Conservation (phyloP, 2,113 vertebrate genomes). For the Menidia beryllina region DNA sequence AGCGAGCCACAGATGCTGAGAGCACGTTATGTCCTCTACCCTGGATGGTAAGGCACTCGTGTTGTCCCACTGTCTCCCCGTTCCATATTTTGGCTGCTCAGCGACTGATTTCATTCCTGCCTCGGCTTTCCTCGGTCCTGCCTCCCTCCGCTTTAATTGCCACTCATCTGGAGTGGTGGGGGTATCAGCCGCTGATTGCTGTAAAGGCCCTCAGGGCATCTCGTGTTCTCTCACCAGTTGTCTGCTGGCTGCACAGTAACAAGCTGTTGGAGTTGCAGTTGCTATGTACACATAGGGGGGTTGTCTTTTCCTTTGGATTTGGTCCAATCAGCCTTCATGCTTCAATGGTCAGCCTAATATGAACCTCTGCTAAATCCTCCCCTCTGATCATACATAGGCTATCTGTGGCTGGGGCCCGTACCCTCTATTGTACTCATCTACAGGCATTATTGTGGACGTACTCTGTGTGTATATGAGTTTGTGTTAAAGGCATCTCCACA, state of each 20-base stretch:
- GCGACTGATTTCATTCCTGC: constrained; percentile 35
- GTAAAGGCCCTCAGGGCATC: constrained; percentile 66
- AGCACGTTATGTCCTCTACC: constrained; percentile 92
- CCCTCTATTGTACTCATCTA: constrained; percentile 36
- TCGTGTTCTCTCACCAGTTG: constrained; percentile 69
- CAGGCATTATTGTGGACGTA: constrained; percentile 10
- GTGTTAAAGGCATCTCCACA: neutral
- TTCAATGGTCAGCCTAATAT: constrained; percentile 63
- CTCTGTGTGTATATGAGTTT: neutral
- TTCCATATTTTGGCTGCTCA: constrained; percentile 33
- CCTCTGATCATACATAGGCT: constrained; percentile 41
- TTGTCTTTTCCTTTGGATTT: constrained; percentile 59
- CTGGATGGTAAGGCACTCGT: constrained; percentile 89
- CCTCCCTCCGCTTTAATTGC: constrained; percentile 58
- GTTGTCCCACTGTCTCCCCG: constrained; percentile 27
- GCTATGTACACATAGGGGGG: constrained; percentile 64
- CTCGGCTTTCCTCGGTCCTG: constrained; percentile 2
- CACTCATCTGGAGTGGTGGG: constrained; percentile 33
- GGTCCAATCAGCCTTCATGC: constrained; percentile 56
- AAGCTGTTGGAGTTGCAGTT: constrained; percentile 70
- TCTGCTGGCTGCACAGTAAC: constrained; percentile 70
- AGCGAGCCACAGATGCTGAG: constrained; percentile 89
- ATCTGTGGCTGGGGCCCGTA: constrained; percentile 7
- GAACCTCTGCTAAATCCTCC: constrained; percentile 62
- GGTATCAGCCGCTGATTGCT: constrained; percentile 66